These are phyloP conservation scores for Papilio helenus DNA, from an alignment of 1,140 invertebrate species.

Conservation along the genomic window DNA sequence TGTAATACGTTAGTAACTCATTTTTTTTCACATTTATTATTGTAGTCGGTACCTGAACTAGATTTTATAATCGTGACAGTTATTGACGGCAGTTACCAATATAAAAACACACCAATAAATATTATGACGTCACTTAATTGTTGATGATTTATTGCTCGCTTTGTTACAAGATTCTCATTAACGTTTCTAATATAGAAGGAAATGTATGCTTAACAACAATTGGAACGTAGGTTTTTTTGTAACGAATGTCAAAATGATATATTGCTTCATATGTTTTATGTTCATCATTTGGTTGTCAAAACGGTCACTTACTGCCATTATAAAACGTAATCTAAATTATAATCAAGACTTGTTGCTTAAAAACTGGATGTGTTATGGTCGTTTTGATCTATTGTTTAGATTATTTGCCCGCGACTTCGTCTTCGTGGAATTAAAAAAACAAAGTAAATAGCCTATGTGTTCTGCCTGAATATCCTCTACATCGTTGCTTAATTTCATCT, in stretches of 20 bases:
- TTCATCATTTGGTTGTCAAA: conserved; percentile 25
- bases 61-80: conserved; percentile 10
- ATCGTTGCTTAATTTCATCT: too few relatives aligned
- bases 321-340: conserved; percentile 11
- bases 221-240: background rate
- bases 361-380: background rate
- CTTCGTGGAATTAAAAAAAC: too few relatives aligned
- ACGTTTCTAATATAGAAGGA: background rate
- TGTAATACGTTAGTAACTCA: too few relatives aligned
- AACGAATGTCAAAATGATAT: conserved; percentile 6
- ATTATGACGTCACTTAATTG: background rate
- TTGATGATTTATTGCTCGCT: background rate
- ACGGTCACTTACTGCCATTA: conserved; percentile 13
- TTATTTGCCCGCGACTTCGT: too few relatives aligned
- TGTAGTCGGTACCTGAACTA: background rate
- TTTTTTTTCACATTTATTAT: background rate
- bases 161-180: background rate
- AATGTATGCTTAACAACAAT: background rate
- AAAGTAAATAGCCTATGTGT: too few relatives aligned
- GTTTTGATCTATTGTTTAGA: conserved; percentile 1
- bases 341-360: conserved; percentile 8
- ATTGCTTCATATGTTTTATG: background rate
- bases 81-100: background rate
- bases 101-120: conserved; percentile 2
- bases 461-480: too few relatives aligned